Base-by-base conservation (phyloP, 2,113 vertebrate species). In the Arothron firmamentum region DNA sequence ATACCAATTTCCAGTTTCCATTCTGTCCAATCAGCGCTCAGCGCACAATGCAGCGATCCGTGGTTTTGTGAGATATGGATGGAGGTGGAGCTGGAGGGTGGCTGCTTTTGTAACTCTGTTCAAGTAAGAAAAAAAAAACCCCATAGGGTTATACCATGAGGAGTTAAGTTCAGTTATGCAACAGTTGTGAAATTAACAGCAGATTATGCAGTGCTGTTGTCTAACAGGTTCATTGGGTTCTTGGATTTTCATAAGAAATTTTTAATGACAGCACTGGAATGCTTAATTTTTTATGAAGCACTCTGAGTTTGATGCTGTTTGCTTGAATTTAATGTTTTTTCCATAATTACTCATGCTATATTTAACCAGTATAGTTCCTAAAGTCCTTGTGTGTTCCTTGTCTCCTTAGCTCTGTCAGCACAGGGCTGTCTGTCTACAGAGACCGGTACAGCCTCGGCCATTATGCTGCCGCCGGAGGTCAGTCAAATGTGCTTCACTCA, bases 71-170 rank as follows among this genome's bases (percentile, higher is more conserved):
- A 91, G 94, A 5, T 98, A 96, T 0, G 96, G 96, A 52, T 95
- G 92, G 92, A 92, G 96, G 54, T 99, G 96, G 96, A 89, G 96
- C 78, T 99, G 96, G 96, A 93, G 96, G 62, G 89, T 96, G 0
- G 54, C 90, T 0, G 42, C 81, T 1, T 98, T 99, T 34, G 91
- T 95, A 45, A 90, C 91, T 0, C 5, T 95, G 52, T 98, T 98
- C 86, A 98, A 96, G 96, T 98, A 82, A 92, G 94, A 47, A 42
- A 50, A 9, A 17, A 43, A 5, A n/a, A n/a, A n/a, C n/a, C n/a
- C n/a, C n/a, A 0, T 21, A 1, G 0, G 1, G 0, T 28, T 18
- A 21, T 17, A 19, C 4, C 12, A 13, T 42, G 1, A n/a, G 18
- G 9, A 16, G n/a, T 6, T 13, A 4, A 20, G 28, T 17, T 28